Base-by-base conservation (phyloP, 2,797 vertebrate species). In the Hippocampus kuda region DNA sequence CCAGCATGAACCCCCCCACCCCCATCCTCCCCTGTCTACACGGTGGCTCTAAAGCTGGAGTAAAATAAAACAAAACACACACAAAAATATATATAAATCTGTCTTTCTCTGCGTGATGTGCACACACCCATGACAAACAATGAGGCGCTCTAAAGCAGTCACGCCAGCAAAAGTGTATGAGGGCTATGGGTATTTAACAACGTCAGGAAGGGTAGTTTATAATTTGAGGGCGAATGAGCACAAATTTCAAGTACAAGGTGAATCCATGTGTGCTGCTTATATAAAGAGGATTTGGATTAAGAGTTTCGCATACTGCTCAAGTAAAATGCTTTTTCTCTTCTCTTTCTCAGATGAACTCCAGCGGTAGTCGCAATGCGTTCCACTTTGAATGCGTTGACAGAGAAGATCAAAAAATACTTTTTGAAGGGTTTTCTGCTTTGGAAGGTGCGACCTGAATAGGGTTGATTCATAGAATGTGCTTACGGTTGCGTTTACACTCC, bases 401-500 rank as follows among this genome's bases (percentile, higher is more conserved):
- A 3, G 44, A 30, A 49, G 44, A 48, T 48, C 8, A 59, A 8
- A 61, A 65, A 24, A 16, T 22, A 42, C 62, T 46, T 46, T 26
- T 46, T 42, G 38, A 44, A 24, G 62, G 41, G 5, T 16, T 48
- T 65, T 65, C 12, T 3, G 51, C 38, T 26, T 34, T 51, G 16
- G 65, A n/a, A 46, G 4, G 20, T 9, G 27, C n/a, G 22, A 15
- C 51, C 61, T 60, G 20, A 16, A 56, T 26, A 44, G n/a, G 24
- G 60, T 53, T 0, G 6, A 53, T 49, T 27, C 27, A 12, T 20
- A 18, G 24, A 26, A 16, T 70, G 34, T 49, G 34, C 95, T n/a
- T 93, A 98, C 96, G 94, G 81, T 94, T 98, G 75, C 94, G 92
- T 76, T 96, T 98, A 87, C 89, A 90, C 83, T 95, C 95, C 73